Conservation (phyloP, 2,888 invertebrate genomes). For the Endomychus coccineus region DNA sequence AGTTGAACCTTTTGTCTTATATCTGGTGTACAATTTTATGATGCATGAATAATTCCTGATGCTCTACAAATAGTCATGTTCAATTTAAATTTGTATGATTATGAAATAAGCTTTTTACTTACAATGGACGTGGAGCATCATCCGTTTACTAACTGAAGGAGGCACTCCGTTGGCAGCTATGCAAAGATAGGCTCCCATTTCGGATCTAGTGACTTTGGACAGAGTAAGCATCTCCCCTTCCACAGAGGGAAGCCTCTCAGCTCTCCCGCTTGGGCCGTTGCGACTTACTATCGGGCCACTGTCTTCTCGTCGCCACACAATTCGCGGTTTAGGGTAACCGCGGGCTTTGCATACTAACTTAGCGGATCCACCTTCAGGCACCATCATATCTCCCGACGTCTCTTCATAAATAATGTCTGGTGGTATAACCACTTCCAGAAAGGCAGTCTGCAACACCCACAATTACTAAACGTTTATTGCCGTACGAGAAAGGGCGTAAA, state of each 20-base stretch:
- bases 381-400: slow-evolving; percentile 89
- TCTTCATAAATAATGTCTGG: slow-evolving; percentile 86
- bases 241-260: slow-evolving; percentile 66
- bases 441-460: slow-evolving; percentile 44
- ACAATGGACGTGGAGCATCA: slow-evolving; percentile 89
- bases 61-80: too few species aligned
- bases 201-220: slow-evolving; percentile 80
- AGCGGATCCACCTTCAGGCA: slow-evolving; percentile 85
- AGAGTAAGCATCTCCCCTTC: slow-evolving; percentile 75
- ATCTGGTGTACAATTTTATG: too few species aligned
- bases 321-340: slow-evolving; percentile 77
- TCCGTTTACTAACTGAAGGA: slow-evolving; percentile 81
- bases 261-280: slow-evolving; percentile 63
- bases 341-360: slow-evolving; percentile 80
- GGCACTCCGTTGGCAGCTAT: slow-evolving; percentile 85
- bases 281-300: slow-evolving; percentile 74
- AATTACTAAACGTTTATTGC: too few species aligned
- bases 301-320: slow-evolving; percentile 82
- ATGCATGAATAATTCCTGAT: too few species aligned
- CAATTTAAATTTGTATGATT: background rate
- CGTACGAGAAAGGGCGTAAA: too few species aligned
- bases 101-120: slow-evolving; percentile 58
- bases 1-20: too few species aligned
- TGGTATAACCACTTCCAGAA: slow-evolving; percentile 84
- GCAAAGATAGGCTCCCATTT: slow-evolving; percentile 84